Percentiles rank a stretch among this genome's conserved stretches.
These are phyloP conservation scores for Chrysopa pallens DNA, from an alignment of 1,140 invertebrate species.

Conservation along the genomic window DNA sequence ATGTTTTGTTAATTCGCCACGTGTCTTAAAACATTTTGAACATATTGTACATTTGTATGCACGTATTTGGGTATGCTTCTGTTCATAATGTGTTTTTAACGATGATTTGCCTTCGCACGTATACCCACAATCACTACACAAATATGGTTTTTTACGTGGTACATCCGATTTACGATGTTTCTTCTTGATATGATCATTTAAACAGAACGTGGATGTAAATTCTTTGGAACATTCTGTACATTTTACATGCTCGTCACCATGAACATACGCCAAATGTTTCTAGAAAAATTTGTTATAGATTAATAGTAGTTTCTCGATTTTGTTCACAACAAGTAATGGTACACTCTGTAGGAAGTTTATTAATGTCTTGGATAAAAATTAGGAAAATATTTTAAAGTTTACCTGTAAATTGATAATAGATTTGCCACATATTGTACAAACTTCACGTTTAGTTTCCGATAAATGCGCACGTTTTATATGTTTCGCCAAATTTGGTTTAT, in stretches of 20 bases:
- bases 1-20: background rate
- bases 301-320: too few species aligned
- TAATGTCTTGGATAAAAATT: too few species aligned
- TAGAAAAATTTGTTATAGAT: too few species aligned
- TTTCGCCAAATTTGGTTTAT: background rate
- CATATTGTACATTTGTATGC: slow-evolving; percentile 55
- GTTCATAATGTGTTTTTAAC: slow-evolving; percentile 54
- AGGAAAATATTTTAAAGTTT: too few species aligned
- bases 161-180: background rate
- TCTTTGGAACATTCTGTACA: background rate
- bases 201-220: background rate
- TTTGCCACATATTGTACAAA: background rate
- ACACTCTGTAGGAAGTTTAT: too few species aligned
- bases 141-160: background rate
- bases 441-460: background rate
- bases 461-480: background rate
- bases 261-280: too few species aligned
- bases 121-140: background rate
- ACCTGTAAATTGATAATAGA: background rate
- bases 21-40: slow-evolving; percentile 10
- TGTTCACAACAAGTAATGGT: too few species aligned
- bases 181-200: background rate
- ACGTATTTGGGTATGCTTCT: slow-evolving; percentile 48
- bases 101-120: background rate
- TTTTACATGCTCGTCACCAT: background rate